Conservation (phyloP, 2,797 vertebrate genomes). For the Esox masquinongy region DNA sequence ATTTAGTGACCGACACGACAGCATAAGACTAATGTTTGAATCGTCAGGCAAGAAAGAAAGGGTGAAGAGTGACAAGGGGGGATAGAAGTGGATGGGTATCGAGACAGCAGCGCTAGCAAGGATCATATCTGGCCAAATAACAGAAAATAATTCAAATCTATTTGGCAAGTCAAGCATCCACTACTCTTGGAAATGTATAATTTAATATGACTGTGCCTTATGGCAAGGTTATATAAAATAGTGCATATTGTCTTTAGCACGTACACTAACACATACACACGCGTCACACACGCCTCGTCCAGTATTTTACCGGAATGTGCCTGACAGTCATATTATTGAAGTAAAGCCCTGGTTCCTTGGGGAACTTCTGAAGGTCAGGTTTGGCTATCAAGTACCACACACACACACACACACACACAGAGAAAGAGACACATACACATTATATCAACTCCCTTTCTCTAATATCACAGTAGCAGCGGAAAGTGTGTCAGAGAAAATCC, state of each 20-base stretch:
- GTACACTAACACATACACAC: background rate
- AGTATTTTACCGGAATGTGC: background rate
- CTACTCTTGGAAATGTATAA: background rate
- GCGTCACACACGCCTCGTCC: background rate
- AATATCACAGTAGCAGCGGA: background rate
- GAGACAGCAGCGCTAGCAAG: background rate
- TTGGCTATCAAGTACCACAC: background rate
- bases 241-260: background rate
- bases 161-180: background rate
- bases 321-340: background rate
- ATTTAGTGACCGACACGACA: too few species aligned
- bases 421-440: too few species aligned
- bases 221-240: conserved; percentile 2
- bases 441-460: background rate
- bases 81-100: background rate
- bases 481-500: too few species aligned
- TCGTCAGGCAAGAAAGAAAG: too few species aligned
- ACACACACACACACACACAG: background rate
- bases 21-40: too few species aligned
- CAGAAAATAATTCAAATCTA: background rate
- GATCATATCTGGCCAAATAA: background rate
- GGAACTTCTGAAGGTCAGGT: background rate
- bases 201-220: background rate
- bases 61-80: too few species aligned
- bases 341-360: background rate